A percentile compares a stretch with the other conserved stretches of the same genome.
Conservation (phyloP, 2,797 vertebrate genomes). For the Acipenser transmontanus region DNA sequence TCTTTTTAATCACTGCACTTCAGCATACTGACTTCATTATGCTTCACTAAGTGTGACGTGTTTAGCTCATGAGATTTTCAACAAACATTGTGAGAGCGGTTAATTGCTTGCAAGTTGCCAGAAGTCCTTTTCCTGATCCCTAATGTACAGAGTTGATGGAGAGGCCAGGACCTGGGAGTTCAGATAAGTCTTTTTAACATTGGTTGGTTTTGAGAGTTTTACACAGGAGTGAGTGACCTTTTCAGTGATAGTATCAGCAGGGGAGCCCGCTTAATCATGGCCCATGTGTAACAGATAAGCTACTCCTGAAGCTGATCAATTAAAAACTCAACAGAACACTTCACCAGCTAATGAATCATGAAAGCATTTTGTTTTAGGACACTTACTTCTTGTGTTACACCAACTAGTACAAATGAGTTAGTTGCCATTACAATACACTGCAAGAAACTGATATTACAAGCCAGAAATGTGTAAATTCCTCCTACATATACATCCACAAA, state of each 20-base stretch:
- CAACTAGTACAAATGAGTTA: neutral
- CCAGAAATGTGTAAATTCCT: no score
- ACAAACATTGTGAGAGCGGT: slow-evolving; percentile 36
- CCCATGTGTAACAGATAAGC: slow-evolving; percentile 62
- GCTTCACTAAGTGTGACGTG: slow-evolving; percentile 39
- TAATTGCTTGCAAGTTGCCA: slow-evolving; percentile 44
- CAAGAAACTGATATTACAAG: neutral
- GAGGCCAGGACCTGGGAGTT: slow-evolving; percentile 46
- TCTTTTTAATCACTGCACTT: slow-evolving; percentile 36
- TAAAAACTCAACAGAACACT: slow-evolving; percentile 43
- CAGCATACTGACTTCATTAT: slow-evolving; percentile 22
- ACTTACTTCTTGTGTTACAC: neutral
- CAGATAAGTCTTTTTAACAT: slow-evolving; percentile 41
- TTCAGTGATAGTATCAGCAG: slow-evolving; percentile 56
- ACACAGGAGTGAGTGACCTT: slow-evolving; percentile 52
- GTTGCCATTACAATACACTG: neutral
- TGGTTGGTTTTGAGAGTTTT: slow-evolving; percentile 44
- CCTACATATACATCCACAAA: no score
- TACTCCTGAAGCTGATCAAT: slow-evolving; percentile 54
- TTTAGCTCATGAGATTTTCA: slow-evolving; percentile 47
- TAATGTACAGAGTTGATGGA: slow-evolving; percentile 48
- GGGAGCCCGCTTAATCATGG: slow-evolving; percentile 62
- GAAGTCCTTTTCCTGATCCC: slow-evolving; percentile 19
- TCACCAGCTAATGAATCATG: slow-evolving; percentile 55
- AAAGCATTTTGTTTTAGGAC: neutral